Evolutionary conservation across 2,113 vertebrate species (phyloP), one percentile per base, ranked within the genome.

Genomic region (Syngnathus scovelli): DNA sequence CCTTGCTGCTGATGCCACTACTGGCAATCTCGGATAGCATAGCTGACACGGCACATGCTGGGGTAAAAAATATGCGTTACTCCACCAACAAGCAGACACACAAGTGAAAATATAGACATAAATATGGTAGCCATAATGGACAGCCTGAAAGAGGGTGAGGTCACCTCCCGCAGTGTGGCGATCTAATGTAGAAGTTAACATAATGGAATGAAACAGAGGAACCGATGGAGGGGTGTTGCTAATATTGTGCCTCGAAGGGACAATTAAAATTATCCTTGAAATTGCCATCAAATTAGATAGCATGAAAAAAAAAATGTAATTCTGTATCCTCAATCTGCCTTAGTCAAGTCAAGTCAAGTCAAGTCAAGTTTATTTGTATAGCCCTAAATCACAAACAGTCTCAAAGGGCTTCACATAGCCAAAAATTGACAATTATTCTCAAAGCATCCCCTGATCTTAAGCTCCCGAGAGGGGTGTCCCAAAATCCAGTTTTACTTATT

Each of bases 31-130:
- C 92, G 7, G 75, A 68, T 75, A 98, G 80, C 86, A 96, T 85
- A 18, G 93, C 93, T 0, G 84, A 91, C 70, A 96, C 84, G 0
- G 93, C 94, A 54, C 95, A 97, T 0, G 93, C 96, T 98, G 67
- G 10, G 59, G 37, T 5, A n/a, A n/a, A n/a, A n/a, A 21, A 43
- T 23, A 62, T 43, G n/a, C 2, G 23, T 62, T 44, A 41, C 12
- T 23, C 23, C 4, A 23, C 12, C 39, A 62, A 62, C 13, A 6
- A 13, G 23, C n/a, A 13, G 39, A 43, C 1, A 44, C 12, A 39
- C 7, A 4, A 36, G 11, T 16, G n/a, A 11, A 38, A 1, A 38
- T 18, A 18, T 38, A 41, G 2, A 41, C 2, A 41, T 41, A 41
- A 8, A 41, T 41, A 7, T 41, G 27, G 27, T 33, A 33, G 27